Conservation (phyloP, 2,888 invertebrate genomes). For the Epistrophe eligans region DNA sequence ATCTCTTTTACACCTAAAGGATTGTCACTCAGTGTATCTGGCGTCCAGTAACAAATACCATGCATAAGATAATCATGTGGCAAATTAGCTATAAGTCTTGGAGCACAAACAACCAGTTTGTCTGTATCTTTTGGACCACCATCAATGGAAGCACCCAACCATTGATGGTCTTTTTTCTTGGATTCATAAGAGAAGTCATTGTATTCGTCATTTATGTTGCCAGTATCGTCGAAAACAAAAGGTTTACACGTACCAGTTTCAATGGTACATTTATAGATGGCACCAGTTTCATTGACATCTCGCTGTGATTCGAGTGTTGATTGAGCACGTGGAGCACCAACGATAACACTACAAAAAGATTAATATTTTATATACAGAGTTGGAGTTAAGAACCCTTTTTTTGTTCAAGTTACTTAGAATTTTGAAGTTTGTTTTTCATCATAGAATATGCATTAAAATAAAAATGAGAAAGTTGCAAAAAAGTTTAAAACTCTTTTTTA, state of each 20-base stretch:
- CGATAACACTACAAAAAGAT: conserved; percentile 83
- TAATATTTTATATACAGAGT: too few species aligned
- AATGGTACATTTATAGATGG: conserved; percentile 84
- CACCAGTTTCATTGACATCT: conserved; percentile 84
- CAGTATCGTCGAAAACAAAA: conserved; percentile 82
- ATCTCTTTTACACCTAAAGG: conserved; percentile 80
- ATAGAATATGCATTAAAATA: too few species aligned
- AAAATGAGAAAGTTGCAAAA: too few species aligned
- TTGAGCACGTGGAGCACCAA: conserved; percentile 85
- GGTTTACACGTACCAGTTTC: conserved; percentile 80
- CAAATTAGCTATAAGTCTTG: conserved; percentile 80
- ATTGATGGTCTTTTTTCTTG: conserved; percentile 83
- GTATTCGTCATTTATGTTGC: conserved; percentile 79
- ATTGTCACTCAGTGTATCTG: conserved; percentile 80
- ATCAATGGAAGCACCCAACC: conserved; percentile 85
- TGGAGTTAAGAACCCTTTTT: too few species aligned
- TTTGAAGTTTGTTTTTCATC: too few species aligned
- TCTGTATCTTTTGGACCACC: conserved; percentile 83
- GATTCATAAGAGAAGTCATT: conserved; percentile 80
- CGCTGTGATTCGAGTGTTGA: conserved; percentile 82
- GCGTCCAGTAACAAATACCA: conserved; percentile 83
- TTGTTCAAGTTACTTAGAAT: too few species aligned
- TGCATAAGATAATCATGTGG: conserved; percentile 81
- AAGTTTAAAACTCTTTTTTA: too few species aligned
- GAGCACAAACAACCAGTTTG: conserved; percentile 84